Conservation (phyloP, 2,888 invertebrate genomes). For the Microctonus aethiopoides region DNA sequence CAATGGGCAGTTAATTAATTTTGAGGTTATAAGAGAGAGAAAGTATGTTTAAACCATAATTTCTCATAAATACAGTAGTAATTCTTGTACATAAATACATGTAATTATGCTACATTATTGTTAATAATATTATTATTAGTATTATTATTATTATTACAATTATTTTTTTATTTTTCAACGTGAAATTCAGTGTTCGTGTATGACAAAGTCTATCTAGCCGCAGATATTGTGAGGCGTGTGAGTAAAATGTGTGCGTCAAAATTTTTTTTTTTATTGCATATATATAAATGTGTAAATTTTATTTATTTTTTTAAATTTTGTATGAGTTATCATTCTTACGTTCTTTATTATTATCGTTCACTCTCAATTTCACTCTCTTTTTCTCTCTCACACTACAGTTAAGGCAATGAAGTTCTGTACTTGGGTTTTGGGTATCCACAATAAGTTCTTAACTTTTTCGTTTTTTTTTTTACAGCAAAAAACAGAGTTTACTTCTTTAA, state of each 20-base stretch:
- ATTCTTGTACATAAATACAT: conserved; percentile 19
- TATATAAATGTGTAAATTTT: conserved; percentile 28
- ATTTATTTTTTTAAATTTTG: conserved; percentile 2
- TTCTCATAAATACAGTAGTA: not conserved
- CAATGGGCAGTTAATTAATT: not conserved
- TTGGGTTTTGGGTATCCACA: conserved; percentile 46
- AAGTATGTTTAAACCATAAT: not conserved
- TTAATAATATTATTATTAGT: conserved; percentile 18
- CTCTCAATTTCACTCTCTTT: conserved; percentile 6
- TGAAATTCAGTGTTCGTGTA: not conserved
- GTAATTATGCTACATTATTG: conserved; percentile 4
- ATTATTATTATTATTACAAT: too few relatives aligned
- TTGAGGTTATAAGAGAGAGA: not conserved
- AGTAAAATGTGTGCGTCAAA: conserved; percentile 25
- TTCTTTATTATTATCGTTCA: not conserved
- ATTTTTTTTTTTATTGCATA: conserved; percentile 17
- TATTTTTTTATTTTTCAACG: conserved; percentile 18
- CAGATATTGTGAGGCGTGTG: not conserved
- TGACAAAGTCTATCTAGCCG: conserved; percentile 1
- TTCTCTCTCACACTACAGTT: conserved; percentile 34
- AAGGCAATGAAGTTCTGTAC: conserved; percentile 56
- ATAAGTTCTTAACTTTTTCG: conserved; percentile 1
- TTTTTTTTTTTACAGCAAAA: conserved; percentile 11
- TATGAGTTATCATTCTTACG: not conserved
- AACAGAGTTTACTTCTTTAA: conserved; percentile 13